Evolutionary conservation across 2,113 vertebrate genomes (phyloP), one percentile per base, ranked within the genome.

Genomic region (Sterrhoptilus dennistouni): DNA sequence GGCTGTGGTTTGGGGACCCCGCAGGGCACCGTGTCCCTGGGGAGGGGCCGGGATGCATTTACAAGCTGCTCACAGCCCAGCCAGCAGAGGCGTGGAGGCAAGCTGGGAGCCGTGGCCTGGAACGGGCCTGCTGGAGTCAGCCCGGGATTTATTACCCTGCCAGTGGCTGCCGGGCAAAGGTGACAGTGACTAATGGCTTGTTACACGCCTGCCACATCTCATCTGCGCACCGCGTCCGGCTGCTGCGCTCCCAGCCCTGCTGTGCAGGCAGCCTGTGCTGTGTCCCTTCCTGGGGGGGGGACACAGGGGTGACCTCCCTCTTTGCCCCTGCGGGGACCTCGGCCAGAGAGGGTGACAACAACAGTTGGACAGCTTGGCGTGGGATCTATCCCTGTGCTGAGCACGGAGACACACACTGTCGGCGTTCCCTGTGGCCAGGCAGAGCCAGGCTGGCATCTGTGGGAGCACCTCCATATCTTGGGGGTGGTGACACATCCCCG

Each of bases 151-250:
- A 96, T 96, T 96, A 94, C 96, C 95, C 94, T 92, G 90, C 95
- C 92, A 93, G 95, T 85, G 69, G 94, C 94, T 93, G 59, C 42
- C 84, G 93, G 96, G 96, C 96, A 97, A 97, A 97, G 84, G 74
- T 97, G 97, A 97, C 97, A 95, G 97, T 97, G 98, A 98, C 96
- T 96, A 96, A 98, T 97, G 97, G 96, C 79, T 97, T 93, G 95
- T 97, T 96, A 96, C 93, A 96, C 94, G 96, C 98, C 97, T 97
- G 98, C 97, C 96, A 94, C 97, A 97, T 98, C 95, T 87, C 97
- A 93, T 95, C 88, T 94, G 84, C 2, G 63, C 88, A 5, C 84
- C 9, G 24, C 7, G 31, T 78, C 91, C 14, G 79, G 71, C 96
- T 95, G 95, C 95, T 11, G 29, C 24, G 18, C 95, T 94, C 78